Conservation (phyloP, 2,797 vertebrate species). For the Hippocampus kuda region DNA sequence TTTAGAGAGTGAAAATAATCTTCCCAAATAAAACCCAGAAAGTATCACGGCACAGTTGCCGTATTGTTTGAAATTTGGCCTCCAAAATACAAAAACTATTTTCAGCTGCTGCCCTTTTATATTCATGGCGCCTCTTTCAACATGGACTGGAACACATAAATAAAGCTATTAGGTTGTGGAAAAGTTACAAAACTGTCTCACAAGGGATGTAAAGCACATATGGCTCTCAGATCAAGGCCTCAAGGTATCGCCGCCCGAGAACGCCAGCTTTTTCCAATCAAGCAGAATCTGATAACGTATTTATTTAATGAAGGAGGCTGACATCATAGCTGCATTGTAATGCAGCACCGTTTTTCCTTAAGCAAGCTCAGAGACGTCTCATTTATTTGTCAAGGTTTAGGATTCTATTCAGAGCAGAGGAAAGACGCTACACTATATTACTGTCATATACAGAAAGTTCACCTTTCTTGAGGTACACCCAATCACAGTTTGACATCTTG, state of each 20-base stretch:
- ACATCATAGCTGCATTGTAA: slow-evolving; percentile 27
- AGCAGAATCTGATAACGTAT: slow-evolving; percentile 35
- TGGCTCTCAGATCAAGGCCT: slow-evolving; percentile 51
- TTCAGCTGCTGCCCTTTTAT: slow-evolving; percentile 42
- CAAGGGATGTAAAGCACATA: slow-evolving; percentile 45
- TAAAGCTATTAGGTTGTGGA: slow-evolving; percentile 40
- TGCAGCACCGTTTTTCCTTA: slow-evolving; percentile 24
- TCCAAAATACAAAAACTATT: slow-evolving; percentile 18
- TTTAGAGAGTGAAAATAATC: slow-evolving; percentile 24
- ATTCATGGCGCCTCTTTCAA: slow-evolving; percentile 31
- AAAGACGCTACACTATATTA: neutral
- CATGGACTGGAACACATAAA: slow-evolving; percentile 43
- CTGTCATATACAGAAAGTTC: neutral
- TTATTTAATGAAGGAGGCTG: slow-evolving; percentile 22
- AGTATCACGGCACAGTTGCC: slow-evolving; percentile 27
- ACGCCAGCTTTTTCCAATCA: slow-evolving; percentile 33
- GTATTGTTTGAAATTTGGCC: slow-evolving; percentile 27
- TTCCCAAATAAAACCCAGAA: slow-evolving; percentile 6
- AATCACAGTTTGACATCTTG: slow-evolving; percentile 55
- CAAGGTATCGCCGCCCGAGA: slow-evolving; percentile 40
- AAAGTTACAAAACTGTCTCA: slow-evolving; percentile 42
- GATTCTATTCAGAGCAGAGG: neutral
- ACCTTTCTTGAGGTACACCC: slow-evolving; percentile 4
- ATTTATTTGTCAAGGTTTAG: neutral
- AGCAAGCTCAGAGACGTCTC: neutral